Conservation (phyloP, 2,888 invertebrate species). For the Anticlea derivata region DNA sequence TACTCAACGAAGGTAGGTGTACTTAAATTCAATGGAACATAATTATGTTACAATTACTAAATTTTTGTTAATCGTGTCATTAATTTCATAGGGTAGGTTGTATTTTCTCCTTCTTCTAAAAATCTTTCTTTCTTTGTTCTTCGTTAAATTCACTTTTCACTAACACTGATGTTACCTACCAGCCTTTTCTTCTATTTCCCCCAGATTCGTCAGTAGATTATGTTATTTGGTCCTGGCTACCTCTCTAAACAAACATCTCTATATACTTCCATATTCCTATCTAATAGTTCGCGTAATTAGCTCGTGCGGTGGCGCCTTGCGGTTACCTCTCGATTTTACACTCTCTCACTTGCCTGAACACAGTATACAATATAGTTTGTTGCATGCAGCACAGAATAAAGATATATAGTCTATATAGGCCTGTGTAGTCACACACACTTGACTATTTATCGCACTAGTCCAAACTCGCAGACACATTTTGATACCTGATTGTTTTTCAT, state of each 20-base stretch:
- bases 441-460: constrained; percentile 6
- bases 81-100: too few relatives aligned
- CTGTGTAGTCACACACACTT: constrained; percentile 4
- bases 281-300: constrained; percentile 59
- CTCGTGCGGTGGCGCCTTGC: constrained; percentile 36
- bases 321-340: constrained; percentile 41
- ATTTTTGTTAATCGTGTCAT: too few relatives aligned
- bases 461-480: constrained; percentile 1
- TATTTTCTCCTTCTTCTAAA: too few relatives aligned
- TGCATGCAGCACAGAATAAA: constrained; percentile 24
- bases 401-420: neutral
- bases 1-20: too few relatives aligned
- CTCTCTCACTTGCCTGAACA: constrained; percentile 28
- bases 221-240: neutral
- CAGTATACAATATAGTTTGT: constrained; percentile 27
- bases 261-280: constrained; percentile 40
- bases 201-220: too few relatives aligned
- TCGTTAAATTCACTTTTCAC: too few relatives aligned
- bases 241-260: neutral
- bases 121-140: too few relatives aligned
- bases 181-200: too few relatives aligned
- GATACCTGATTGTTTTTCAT: too few relatives aligned
- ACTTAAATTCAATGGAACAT: too few relatives aligned
- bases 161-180: too few relatives aligned
- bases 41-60: too few relatives aligned